phyloP scores from a whole-genome alignment of 2,113 vertebrate species.

The Triplophysa rosa region DNA sequence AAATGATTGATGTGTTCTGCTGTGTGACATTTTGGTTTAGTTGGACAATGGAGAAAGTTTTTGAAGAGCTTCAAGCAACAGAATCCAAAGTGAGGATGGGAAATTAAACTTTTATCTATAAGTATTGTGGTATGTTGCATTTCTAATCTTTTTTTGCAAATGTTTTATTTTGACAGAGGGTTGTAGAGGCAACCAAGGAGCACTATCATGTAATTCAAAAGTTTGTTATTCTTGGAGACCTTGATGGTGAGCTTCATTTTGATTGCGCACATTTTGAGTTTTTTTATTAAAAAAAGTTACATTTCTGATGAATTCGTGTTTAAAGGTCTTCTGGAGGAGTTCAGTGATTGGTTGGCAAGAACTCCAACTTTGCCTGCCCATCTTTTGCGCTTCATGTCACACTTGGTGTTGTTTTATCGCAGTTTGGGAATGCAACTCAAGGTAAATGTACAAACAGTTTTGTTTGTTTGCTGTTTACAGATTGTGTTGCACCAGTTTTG shows the following conservation, averaged over 20 bases:
- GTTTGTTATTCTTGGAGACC: constrained; percentile 90
- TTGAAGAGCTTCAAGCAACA: constrained; percentile 94
- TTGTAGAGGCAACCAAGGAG: constrained; percentile 89
- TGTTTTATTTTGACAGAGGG: constrained; percentile 76
- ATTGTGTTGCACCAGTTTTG: no score
- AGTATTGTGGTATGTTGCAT: neutral
- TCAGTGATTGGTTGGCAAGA: constrained; percentile 86
- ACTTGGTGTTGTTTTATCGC: constrained; percentile 91
- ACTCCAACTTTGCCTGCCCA: constrained; percentile 83
- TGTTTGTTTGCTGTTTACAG: neutral
- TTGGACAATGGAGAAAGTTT: constrained; percentile 94
- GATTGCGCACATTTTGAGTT: neutral
- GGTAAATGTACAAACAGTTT: constrained; percentile 63
- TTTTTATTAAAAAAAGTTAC: no score
- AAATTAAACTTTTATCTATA: neutral
- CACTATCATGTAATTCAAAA: constrained; percentile 97
- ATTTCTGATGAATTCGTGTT: neutral
- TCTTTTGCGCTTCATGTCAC: constrained; percentile 88
- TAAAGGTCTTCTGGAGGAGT: constrained; percentile 89
- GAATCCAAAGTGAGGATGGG: constrained; percentile 83
- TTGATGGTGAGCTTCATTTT: constrained; percentile 78
- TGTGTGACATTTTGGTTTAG: constrained; percentile 63
- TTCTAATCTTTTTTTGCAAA: neutral
- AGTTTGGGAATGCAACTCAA: constrained; percentile 85
- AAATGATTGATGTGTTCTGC: neutral